Base-by-base conservation (phyloP, 2,113 vertebrate species). In the Phalacrocorax pelagicus region DNA sequence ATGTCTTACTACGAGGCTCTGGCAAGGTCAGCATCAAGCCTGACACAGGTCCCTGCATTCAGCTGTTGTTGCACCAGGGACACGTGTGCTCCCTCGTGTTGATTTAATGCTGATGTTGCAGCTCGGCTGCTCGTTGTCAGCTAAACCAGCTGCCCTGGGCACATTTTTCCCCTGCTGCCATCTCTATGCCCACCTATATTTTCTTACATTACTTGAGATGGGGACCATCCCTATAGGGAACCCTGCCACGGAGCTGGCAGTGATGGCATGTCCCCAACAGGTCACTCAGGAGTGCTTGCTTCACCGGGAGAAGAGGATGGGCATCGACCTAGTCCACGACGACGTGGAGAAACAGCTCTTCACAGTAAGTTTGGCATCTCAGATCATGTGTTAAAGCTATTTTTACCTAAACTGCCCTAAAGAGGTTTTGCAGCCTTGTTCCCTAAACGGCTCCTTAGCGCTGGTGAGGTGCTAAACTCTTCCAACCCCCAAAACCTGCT, bases 271-370 rank as follows among this genome's bases (percentile, higher is more conserved):
- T 96, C 65, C 83, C 66, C 69, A 19, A 95, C 94, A 99, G 99
- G 98, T 99, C 10, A 96, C 99, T 83, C 98, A 99, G 95, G 99
- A 99, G 97, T 99, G 99, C 95, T 96, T 99, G 57, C 99, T 99
- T 96, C 98, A 99, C 81, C 98, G 99, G 88, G 99, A 99, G 98
- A 99, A 99, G 97, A 98, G 99, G 92, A 99, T 99, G 98, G 99
- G 98, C 69, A 99, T 99, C 0, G 99, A 99, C 94, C 97, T 99
- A 42, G 99, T 99, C 13, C 98, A 99, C 0, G 99, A 99, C 1
- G 98, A 98, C 2, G 99, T 99, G 19, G 99, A 99, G 95, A 98
- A 98, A 82, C 97, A 99, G 72, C 98, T 99, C 26, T 95, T 99
- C 34, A 98, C 88, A 63, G 99, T 99, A 95, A 98, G 95, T 72